Percentiles rank a stretch among this genome's conserved stretches.
Conservation (phyloP, 2,888 invertebrate genomes). For the Lasioglossum figueresi region DNA sequence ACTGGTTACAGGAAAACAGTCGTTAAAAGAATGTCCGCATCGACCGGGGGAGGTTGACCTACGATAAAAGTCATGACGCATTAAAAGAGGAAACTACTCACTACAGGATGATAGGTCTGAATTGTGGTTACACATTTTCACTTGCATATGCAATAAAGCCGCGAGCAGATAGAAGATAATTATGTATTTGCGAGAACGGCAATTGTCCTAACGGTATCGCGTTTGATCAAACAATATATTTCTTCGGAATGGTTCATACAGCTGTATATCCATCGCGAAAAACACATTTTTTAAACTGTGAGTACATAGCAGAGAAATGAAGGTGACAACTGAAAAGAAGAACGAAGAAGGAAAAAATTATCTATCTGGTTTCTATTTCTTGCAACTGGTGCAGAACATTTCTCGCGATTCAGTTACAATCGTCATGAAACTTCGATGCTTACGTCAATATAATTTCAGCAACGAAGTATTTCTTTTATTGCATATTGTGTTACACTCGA, state of each 20-base stretch:
- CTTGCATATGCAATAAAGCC: not conserved
- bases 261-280: not conserved
- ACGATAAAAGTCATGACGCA: slow-evolving; percentile 53
- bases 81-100: slow-evolving; percentile 49
- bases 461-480: slow-evolving; percentile 23
- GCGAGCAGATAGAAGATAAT: not conserved
- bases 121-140: slow-evolving; percentile 9
- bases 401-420: not conserved
- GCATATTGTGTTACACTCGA: slow-evolving; percentile 27
- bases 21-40: slow-evolving; percentile 58
- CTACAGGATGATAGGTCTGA: slow-evolving; percentile 18
- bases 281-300: not conserved
- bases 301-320: not conserved
- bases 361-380: not conserved
- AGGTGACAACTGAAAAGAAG: not conserved
- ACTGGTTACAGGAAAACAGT: slow-evolving; percentile 55
- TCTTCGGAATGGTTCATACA: not conserved
- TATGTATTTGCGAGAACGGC: not conserved
- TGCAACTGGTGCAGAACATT: not conserved
- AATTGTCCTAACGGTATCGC: not conserved
- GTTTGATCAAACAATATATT: not conserved
- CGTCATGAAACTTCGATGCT: too few species aligned
- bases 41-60: slow-evolving; percentile 34
- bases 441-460: not conserved
- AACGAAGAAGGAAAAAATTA: not conserved